Conservation (phyloP, 2,797 vertebrate genomes). For the Cynodonichthys magdalenae region DNA sequence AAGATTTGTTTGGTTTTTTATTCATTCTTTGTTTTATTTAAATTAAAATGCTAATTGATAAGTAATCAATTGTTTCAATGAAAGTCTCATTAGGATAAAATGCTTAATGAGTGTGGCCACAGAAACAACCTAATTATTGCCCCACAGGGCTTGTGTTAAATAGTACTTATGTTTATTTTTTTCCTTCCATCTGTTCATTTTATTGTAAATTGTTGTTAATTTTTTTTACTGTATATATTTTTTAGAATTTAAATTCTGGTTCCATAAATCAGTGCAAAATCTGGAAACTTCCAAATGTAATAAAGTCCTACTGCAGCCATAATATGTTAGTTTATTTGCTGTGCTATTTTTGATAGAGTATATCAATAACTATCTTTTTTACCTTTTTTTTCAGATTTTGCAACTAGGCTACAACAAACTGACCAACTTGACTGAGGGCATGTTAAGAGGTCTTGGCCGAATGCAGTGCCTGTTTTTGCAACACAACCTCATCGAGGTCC, state of each 20-base stretch:
- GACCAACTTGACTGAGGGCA: slow-evolving; percentile 96
- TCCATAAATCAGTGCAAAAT: not conserved
- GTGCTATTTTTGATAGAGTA: not conserved
- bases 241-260: not conserved
- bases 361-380: not conserved
- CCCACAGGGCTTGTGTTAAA: too few species aligned
- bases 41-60: too few species aligned
- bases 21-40: too few species aligned
- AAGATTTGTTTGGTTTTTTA: too few species aligned
- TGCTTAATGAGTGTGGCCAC: too few species aligned
- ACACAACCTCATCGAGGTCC: slow-evolving; percentile 96
- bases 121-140: too few species aligned
- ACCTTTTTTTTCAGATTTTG: slow-evolving; percentile 78
- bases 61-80: too few species aligned
- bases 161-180: too few species aligned
- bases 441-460: slow-evolving; percentile 92
- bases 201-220: too few species aligned
- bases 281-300: too few species aligned
- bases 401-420: slow-evolving; percentile 98
- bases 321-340: not conserved
- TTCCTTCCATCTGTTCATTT: not conserved
- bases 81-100: too few species aligned
- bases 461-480: slow-evolving; percentile 97
- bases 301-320: too few species aligned
- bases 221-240: not conserved